phyloP scores from a whole-genome alignment of 2,888 invertebrate species.

The Cyaniris semiargus region DNA sequence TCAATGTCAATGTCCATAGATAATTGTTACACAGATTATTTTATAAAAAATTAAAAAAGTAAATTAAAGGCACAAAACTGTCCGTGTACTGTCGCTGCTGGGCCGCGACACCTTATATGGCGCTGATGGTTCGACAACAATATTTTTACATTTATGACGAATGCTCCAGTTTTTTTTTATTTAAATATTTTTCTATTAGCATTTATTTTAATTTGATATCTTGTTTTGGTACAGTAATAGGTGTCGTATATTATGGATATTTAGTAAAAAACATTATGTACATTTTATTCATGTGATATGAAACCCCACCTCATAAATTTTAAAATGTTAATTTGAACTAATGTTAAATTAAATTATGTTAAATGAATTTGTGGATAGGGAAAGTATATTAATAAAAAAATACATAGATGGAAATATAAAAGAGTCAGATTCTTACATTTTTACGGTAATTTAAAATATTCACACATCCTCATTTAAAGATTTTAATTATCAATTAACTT shows the following conservation, averaged over 20 bases:
- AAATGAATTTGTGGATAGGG: neutral
- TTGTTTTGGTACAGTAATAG: neutral
- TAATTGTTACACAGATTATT: too few relatives aligned
- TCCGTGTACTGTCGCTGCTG: too few relatives aligned
- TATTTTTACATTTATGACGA: neutral
- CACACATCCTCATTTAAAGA: too few relatives aligned
- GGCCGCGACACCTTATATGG: too few relatives aligned
- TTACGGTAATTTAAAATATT: too few relatives aligned
- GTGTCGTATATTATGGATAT: neutral
- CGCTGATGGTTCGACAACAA: too few relatives aligned
- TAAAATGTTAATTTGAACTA: neutral
- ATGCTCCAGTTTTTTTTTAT: neutral
- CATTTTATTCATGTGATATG: neutral
- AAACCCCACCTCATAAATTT: neutral
- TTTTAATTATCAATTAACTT: too few relatives aligned
- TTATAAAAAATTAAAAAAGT: too few relatives aligned
- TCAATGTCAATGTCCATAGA: too few relatives aligned
- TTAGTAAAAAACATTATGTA: neutral
- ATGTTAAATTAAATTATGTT: neutral
- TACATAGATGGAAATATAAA: neutral
- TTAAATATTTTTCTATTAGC: neutral
- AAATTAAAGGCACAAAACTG: too few relatives aligned
- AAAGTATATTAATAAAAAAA: neutral
- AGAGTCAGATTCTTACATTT: too few relatives aligned
- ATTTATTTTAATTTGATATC: neutral